These are phyloP conservation scores for Helicoverpa assulta DNA, from an alignment of 2,888 invertebrate genomes.

Conservation along the genomic window DNA sequence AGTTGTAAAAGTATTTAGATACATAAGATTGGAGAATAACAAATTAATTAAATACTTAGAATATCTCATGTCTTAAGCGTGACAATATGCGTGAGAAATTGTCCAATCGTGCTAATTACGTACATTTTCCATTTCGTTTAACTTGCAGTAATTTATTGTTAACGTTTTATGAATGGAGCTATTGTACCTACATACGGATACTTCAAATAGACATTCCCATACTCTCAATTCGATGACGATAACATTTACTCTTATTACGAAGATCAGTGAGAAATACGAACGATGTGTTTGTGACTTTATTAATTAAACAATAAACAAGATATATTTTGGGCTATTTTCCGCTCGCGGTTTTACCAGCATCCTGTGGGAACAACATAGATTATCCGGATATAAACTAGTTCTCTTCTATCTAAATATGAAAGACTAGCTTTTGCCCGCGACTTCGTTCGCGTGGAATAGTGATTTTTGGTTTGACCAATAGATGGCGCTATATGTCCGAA, in stretches of 20 bases:
- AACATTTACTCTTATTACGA: constrained; percentile 4
- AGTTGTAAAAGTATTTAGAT: neutral
- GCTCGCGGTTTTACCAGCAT: too few relatives aligned
- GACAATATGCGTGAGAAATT: constrained; percentile 39
- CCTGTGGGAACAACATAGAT: too few relatives aligned
- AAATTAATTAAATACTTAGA: neutral
- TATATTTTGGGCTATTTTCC: too few relatives aligned
- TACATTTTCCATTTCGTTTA: constrained; percentile 44
- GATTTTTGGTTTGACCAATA: too few relatives aligned
- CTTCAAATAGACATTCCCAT: constrained; percentile 12
- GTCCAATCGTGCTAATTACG: constrained; percentile 36
- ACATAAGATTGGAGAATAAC: too few relatives aligned
- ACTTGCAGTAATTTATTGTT: constrained; percentile 23
- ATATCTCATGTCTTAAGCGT: constrained; percentile 22
- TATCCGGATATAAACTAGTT: too few relatives aligned
- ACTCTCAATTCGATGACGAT: constrained; percentile 21
- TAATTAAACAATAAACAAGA: neutral
- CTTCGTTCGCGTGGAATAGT: too few relatives aligned
- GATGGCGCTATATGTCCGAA: too few relatives aligned
- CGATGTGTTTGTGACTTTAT: neutral
- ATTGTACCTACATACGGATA: neutral
- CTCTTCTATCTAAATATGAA: too few relatives aligned
- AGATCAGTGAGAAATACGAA: constrained; percentile 4
- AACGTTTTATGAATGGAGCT: neutral
- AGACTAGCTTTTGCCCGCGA: too few relatives aligned